A percentile compares a stretch with the other conserved stretches of the same genome.
Conservation (phyloP, 2,797 vertebrate genomes). For the Chromobotia macracanthus region DNA sequence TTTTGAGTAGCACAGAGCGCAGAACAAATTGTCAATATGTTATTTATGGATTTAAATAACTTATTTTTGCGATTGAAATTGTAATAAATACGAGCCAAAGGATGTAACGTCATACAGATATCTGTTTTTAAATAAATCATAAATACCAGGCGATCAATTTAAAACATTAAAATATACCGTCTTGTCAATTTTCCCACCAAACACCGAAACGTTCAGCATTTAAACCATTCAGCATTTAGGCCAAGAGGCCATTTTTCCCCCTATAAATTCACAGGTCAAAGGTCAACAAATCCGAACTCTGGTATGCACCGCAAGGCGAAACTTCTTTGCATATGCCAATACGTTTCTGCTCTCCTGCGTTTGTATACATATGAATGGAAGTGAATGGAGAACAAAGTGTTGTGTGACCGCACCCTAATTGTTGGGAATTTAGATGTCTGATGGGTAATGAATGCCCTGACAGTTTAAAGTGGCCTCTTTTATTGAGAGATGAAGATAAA, state of each 20-base stretch:
- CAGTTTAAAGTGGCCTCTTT: neutral
- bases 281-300: neutral
- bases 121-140: too few relatives aligned
- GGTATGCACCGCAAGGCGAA: neutral
- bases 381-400: neutral
- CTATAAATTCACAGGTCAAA: neutral
- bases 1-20: slow-evolving; percentile 35
- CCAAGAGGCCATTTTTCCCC: neutral
- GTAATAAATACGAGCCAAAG: too few relatives aligned
- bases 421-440: neutral
- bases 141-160: too few relatives aligned
- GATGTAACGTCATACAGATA: too few relatives aligned
- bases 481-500: slow-evolving; percentile 4
- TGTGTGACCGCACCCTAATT: neutral
- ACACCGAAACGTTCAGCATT: neutral
- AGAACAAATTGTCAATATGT: neutral
- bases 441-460: neutral
- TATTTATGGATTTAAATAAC: too few relatives aligned
- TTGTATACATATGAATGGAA: neutral
- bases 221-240: neutral
- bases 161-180: too few relatives aligned
- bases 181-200: too few relatives aligned
- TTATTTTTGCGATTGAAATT: too few relatives aligned
- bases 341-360: neutral
- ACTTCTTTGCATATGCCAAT: neutral